phyloP scores from a whole-genome alignment of 2,113 vertebrate genomes.

The Zosterops borbonicus region DNA sequence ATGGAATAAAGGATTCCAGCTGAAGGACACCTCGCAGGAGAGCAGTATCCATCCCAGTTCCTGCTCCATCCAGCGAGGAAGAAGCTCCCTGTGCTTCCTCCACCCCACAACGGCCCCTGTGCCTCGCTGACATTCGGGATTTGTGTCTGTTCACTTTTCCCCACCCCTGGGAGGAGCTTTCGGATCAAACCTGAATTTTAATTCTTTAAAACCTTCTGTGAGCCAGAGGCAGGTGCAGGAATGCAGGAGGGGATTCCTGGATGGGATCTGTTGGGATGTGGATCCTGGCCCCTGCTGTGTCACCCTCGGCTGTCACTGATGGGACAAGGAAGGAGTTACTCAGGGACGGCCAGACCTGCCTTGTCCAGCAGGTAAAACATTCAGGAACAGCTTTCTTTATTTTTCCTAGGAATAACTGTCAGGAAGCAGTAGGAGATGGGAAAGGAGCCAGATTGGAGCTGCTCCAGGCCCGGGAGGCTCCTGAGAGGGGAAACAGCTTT shows the following conservation, averaged over 20 bases:
- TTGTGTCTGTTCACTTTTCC: accelerated
- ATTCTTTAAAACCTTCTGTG: accelerated
- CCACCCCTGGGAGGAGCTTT: not conserved
- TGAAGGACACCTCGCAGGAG: not conserved
- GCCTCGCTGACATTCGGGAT: not conserved
- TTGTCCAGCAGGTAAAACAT: not conserved
- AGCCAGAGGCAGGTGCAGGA: not conserved
- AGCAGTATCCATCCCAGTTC: not conserved
- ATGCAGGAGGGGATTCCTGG: no score
- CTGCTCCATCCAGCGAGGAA: conserved; percentile 48
- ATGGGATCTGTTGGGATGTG: not conserved
- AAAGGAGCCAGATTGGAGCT: not conserved
- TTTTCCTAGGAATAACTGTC: not conserved
- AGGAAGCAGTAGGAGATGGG: not conserved
- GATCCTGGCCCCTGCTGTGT: not conserved
- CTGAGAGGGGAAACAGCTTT: not conserved
- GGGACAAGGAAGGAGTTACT: not conserved
- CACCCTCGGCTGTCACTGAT: accelerated
- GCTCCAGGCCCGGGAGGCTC: not conserved
- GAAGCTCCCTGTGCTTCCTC: not conserved
- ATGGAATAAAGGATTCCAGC: not conserved
- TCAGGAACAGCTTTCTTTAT: not conserved
- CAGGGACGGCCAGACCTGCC: not conserved
- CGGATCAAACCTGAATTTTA: not conserved
- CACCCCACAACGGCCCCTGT: not conserved